A percentile compares a stretch with the other conserved stretches of the same genome.
These are phyloP conservation scores for Syncerus caffer DNA, from an alignment of 2,797 vertebrate species.

Conservation along the genomic window DNA sequence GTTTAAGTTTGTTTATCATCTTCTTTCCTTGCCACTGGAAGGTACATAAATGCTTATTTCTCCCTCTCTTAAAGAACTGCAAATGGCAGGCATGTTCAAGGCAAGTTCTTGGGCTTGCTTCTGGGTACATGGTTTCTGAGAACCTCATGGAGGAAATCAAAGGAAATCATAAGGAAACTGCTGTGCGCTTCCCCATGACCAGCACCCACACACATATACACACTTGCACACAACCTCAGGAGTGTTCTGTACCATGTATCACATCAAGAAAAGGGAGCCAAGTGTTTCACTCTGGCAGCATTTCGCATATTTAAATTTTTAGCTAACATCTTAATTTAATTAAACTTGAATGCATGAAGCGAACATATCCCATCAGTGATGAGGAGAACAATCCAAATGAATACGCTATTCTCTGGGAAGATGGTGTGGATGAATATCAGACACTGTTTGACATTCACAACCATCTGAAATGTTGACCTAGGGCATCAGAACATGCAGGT, in stretches of 20 bases:
- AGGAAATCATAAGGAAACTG: background rate
- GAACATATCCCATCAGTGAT: background rate
- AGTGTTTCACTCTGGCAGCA: background rate
- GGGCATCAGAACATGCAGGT: background rate
- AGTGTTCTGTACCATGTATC: background rate
- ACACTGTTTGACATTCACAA: background rate
- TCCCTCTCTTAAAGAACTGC: background rate
- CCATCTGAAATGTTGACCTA: background rate
- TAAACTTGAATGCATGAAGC: background rate
- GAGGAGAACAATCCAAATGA: background rate
- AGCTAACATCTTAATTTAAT: background rate
- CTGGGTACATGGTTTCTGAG: background rate
- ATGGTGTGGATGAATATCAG: background rate
- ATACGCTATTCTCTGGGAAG: background rate
- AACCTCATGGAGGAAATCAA: background rate
- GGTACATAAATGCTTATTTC: background rate
- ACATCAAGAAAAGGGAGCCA: background rate
- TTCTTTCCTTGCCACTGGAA: background rate
- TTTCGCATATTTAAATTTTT: conserved; percentile 4
- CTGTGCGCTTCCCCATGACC: background rate
- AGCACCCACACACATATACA: background rate
- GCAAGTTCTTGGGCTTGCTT: background rate
- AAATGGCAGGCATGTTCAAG: background rate
- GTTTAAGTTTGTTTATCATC: background rate
- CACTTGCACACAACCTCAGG: background rate